These are phyloP conservation scores for Nannoperca australis DNA, from an alignment of 2,797 vertebrate genomes.

Conservation along the genomic window DNA sequence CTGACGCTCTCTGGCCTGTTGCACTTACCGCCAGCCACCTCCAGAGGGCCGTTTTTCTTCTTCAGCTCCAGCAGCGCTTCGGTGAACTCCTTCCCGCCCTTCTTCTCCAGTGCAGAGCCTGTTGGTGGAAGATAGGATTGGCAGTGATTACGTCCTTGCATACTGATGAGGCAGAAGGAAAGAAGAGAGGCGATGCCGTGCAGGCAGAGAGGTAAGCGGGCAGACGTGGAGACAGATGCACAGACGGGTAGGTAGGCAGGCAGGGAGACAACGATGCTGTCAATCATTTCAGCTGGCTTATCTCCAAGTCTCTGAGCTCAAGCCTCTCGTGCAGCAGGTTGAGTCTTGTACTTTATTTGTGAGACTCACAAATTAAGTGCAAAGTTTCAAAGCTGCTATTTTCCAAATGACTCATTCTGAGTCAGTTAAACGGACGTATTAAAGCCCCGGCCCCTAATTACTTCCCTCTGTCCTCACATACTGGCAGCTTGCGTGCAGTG, in stretches of 20 bases:
- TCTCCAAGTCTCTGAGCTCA: slow-evolving; percentile 44
- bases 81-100: slow-evolving; percentile 95
- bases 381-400: slow-evolving; percentile 25
- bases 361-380: slow-evolving; percentile 29
- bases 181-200: slow-evolving; percentile 44
- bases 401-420: slow-evolving; percentile 60
- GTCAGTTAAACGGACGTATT: slow-evolving; percentile 37
- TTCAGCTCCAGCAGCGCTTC: slow-evolving; percentile 94
- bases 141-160: slow-evolving; percentile 24
- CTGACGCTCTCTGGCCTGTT: background rate
- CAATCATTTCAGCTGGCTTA: slow-evolving; percentile 47
- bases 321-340: background rate
- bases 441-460: slow-evolving; percentile 41
- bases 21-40: slow-evolving; percentile 93
- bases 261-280: slow-evolving; percentile 50
- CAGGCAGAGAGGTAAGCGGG: slow-evolving; percentile 38
- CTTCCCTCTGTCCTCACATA: slow-evolving; percentile 56
- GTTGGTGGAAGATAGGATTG: slow-evolving; percentile 32
- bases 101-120: slow-evolving; percentile 97
- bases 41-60: slow-evolving; percentile 96
- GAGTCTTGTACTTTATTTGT: slow-evolving; percentile 5
- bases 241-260: slow-evolving; percentile 2
- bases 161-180: slow-evolving; percentile 14
- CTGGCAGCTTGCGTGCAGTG: slow-evolving; percentile 18
- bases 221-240: slow-evolving; percentile 2